Evolutionary conservation across 2,888 invertebrate genomes (phyloP).

Genomic region (Pocota personata): DNA sequence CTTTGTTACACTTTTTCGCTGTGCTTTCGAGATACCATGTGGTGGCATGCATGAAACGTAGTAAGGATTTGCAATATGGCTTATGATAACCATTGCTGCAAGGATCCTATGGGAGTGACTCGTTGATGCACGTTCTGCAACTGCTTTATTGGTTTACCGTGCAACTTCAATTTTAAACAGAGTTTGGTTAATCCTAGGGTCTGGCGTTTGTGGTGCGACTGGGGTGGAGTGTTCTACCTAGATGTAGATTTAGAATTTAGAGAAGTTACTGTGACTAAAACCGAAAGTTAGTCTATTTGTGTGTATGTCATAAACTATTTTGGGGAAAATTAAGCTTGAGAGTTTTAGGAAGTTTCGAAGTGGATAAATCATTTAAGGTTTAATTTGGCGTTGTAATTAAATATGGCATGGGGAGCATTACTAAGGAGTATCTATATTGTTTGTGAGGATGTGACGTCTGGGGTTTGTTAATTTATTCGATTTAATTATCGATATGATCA

Average conservation of each 20-base stretch:
- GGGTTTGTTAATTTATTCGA: too few species aligned
- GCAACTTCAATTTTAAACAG: slow-evolving; percentile 26
- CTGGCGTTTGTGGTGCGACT: not conserved
- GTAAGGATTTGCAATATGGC: not conserved
- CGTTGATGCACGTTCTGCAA: not conserved
- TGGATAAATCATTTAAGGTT: slow-evolving; percentile 7
- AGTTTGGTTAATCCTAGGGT: slow-evolving; percentile 3
- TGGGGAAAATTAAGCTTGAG: not conserved
- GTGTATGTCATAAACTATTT: not conserved
- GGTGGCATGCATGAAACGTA: not conserved
- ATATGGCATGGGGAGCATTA: not conserved
- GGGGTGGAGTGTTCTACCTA: not conserved
- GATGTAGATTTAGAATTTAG: not conserved
- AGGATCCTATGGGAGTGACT: not conserved
- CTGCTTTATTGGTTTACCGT: slow-evolving; percentile 12
- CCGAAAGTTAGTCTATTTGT: too few species aligned
- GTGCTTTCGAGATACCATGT: not conserved
- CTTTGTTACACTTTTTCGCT: not conserved
- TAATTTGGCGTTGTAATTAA: slow-evolving; percentile 22
- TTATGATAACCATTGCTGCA: not conserved
- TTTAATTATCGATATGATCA: too few species aligned
- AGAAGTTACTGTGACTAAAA: not conserved
- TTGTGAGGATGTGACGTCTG: too few species aligned
- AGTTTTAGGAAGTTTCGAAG: not conserved
- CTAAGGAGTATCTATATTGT: not conserved